These are phyloP conservation scores for Sphaerophoria rueppellii DNA, from an alignment of 2,888 invertebrate genomes.

Conservation along the genomic window DNA sequence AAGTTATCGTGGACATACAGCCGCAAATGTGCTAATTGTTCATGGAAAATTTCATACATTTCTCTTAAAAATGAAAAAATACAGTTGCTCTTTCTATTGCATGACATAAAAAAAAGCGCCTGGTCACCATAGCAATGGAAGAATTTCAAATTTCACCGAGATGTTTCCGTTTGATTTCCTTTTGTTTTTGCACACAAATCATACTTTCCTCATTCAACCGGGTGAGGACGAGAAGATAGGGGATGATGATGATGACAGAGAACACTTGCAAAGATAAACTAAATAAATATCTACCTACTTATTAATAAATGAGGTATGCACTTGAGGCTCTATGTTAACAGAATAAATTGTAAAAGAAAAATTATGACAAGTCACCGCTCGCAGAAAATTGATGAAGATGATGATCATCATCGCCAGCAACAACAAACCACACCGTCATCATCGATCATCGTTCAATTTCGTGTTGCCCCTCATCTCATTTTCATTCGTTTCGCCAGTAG, in stretches of 20 bases:
- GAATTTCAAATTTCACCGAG: slow-evolving; percentile 64
- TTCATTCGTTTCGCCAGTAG: slow-evolving; percentile 35
- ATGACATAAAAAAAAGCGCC: neutral
- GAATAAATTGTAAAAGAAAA: slow-evolving; percentile 45
- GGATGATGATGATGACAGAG: neutral
- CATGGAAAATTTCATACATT: too few relatives aligned
- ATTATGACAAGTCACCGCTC: slow-evolving; percentile 35
- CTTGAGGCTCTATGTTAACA: slow-evolving; percentile 4
- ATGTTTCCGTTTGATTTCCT: slow-evolving; percentile 33
- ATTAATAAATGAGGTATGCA: too few relatives aligned
- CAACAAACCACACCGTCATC: slow-evolving; percentile 46
- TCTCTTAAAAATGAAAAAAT: too few relatives aligned
- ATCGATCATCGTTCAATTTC: slow-evolving; percentile 66
- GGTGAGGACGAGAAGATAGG: slow-evolving; percentile 8
- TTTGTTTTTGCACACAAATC: slow-evolving; percentile 45
- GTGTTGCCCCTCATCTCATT: slow-evolving; percentile 35
- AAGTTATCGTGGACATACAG: too few relatives aligned
- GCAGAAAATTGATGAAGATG: slow-evolving; percentile 5
- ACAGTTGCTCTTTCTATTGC: neutral
- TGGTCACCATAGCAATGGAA: slow-evolving; percentile 17
- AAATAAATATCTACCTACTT: too few relatives aligned
- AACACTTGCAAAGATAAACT: neutral
- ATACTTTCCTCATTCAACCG: slow-evolving; percentile 38
- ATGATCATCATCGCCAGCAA: slow-evolving; percentile 44
- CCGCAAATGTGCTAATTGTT: too few relatives aligned